Base-by-base conservation (phyloP, 2,113 vertebrate species). In the Chelonoidis abingdonii region DNA sequence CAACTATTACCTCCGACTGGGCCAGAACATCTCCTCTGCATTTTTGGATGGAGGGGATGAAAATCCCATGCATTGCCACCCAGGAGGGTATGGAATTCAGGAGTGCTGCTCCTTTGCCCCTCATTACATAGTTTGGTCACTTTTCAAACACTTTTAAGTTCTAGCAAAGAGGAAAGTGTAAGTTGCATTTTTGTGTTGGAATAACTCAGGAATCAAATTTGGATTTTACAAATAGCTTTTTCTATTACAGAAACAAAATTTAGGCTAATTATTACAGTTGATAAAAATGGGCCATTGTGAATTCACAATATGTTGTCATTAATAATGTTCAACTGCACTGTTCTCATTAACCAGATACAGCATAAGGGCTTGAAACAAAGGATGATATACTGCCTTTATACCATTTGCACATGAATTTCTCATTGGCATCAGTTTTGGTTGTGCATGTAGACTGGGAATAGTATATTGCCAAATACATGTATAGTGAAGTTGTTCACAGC, bases 171-270 rank as follows among this genome's bases (percentile, higher is more conserved):
- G 89, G 52, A 78, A 5, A 0, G 9, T 59, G 1, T 24, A 38
- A 80, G 4, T 88, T 83, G 50, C 25, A 90, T 91, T 91, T 85
- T 19, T 90, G 19, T 86, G 92, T 62, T 49, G 12, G 47, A 2
- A 8, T 44, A 92, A 92, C 1, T 1, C 41, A 84, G 86, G 87
- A 65, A 84, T 83, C 72, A 14, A 2, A 1, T 1, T 53, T 7
- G 31, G 62, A 65, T 89, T 80, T 72, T 5, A 2, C 21, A 93
- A 92, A 83, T 17, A 1, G 47, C 1, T 38, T 88, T 90, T 80
- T 90, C 50, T 91, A 59, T 52, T 41, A 80, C 10, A 5, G 89
- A 86, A 93, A n/a, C 29, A 93, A 93, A 93, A 94, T 80, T 54
- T 10, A 47, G 89, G 82, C 24, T 85, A 83, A 56, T 88, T 90